phyloP scores from a whole-genome alignment of 2,113 vertebrate genomes.

The Megaceryle maxima region DNA sequence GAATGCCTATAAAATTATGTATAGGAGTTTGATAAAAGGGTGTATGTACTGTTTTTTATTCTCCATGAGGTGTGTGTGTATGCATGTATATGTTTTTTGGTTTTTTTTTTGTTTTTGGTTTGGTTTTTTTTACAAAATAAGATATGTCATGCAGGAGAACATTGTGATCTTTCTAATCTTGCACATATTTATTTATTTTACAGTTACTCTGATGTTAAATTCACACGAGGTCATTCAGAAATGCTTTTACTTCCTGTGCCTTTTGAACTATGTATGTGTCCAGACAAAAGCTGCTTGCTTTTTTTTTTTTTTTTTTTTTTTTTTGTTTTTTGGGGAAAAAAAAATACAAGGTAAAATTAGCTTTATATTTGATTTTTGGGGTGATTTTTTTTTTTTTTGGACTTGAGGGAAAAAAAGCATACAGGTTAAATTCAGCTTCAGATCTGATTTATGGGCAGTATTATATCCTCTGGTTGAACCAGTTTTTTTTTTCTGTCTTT shows the following conservation, averaged over 20 bases:
- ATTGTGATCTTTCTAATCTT: conserved; percentile 35
- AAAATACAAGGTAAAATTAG: too few species aligned
- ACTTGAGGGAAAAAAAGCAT: background rate
- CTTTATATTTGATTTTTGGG: too few species aligned
- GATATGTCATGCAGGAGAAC: conserved; percentile 18
- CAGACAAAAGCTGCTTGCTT: conserved; percentile 5
- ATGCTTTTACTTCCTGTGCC: conserved; percentile 60
- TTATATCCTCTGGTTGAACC: conserved; percentile 50
- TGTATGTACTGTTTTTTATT: conserved; percentile 48
- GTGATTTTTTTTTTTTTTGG: background rate
- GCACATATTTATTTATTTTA: conserved; percentile 73
- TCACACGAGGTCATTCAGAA: conserved; percentile 54
- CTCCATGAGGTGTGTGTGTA: conserved; percentile 15
- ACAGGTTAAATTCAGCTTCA: background rate
- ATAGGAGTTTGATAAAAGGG: conserved; percentile 30
- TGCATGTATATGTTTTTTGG: background rate
- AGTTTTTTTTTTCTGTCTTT: conserved; percentile 48
- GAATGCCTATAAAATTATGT: conserved; percentile 47
- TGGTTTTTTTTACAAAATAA: conserved; percentile 45
- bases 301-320: background rate
- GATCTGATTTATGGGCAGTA: conserved; percentile 22
- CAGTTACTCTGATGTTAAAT: conserved; percentile 30
- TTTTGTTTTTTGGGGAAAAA: too few species aligned
- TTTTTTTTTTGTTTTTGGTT: background rate
- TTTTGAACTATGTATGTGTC: conserved; percentile 60